phyloP scores from a whole-genome alignment of 2,797 vertebrate species.

The Cichlasoma orientale region DNA sequence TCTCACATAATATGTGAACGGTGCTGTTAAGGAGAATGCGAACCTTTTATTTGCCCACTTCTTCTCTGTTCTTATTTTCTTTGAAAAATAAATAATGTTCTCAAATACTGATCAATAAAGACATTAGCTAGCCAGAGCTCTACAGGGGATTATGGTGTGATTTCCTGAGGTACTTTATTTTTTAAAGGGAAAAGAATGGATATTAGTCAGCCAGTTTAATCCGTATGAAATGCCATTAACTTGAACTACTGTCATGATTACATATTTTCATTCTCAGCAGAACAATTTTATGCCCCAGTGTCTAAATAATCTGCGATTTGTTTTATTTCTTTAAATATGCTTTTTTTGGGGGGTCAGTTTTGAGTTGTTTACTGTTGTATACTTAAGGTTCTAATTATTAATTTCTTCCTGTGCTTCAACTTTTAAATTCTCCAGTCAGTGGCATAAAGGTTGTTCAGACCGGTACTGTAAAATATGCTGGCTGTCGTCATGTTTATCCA shows the following conservation, averaged over 20 bases:
- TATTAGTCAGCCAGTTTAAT: not conserved
- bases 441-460: not conserved
- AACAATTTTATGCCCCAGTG: not conserved
- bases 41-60: not conserved
- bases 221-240: not conserved
- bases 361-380: not conserved
- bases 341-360: not conserved
- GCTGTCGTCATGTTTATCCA: not conserved
- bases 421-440: not conserved
- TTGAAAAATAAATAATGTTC: slow-evolving; percentile 30
- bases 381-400: not conserved
- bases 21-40: not conserved
- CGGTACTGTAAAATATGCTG: not conserved
- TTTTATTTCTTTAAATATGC: not conserved
- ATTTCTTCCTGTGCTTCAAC: not conserved
- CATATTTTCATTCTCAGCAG: not conserved
- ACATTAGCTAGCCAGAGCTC: not conserved
- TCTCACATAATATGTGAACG: not conserved
- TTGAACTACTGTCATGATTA: not conserved
- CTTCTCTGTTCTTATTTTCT: slow-evolving; percentile 7
- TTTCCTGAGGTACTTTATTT: not conserved
- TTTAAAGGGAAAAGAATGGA: not conserved
- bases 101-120: slow-evolving; percentile 12
- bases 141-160: not conserved
- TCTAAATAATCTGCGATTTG: not conserved